Evolutionary conservation across 2,797 vertebrate species (phyloP).

Genomic region (Paguma larvata): DNA sequence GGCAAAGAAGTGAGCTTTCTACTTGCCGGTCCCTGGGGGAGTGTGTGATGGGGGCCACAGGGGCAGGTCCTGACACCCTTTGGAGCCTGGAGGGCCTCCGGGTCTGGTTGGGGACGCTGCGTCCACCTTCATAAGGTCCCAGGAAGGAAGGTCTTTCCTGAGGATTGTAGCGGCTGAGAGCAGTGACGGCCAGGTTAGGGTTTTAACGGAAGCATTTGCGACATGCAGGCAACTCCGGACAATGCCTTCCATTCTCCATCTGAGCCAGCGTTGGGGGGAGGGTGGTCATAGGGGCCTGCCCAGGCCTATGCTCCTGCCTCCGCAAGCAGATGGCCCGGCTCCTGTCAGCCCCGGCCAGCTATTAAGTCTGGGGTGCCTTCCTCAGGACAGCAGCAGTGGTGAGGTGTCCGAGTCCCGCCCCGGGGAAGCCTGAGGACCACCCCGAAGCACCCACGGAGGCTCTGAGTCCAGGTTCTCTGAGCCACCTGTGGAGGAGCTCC

Average conservation of each 20-base stretch:
- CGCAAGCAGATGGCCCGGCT: neutral
- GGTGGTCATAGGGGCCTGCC: accelerated
- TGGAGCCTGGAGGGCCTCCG: neutral
- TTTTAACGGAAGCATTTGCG: neutral
- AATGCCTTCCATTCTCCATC: neutral
- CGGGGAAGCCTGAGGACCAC: neutral
- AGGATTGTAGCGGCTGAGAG: neutral
- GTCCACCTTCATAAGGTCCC: too few species aligned
- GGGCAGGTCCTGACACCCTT: accelerated
- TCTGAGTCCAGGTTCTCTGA: neutral
- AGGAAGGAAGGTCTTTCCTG: neutral
- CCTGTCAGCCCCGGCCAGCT: neutral
- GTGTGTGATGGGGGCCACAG: accelerated
- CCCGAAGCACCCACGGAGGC: accelerated
- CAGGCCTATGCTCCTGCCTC: neutral
- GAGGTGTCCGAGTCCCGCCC: neutral
- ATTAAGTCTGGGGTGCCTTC: neutral
- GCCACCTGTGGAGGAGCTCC: neutral
- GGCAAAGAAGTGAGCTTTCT: neutral
- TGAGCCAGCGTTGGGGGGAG: neutral
- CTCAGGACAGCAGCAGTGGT: neutral
- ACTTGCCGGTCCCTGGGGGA: neutral
- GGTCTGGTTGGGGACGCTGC: too few species aligned
- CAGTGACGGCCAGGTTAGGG: neutral
- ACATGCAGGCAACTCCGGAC: neutral